phyloP scores from a whole-genome alignment of 2,888 invertebrate genomes.

The Athalia cordata region DNA sequence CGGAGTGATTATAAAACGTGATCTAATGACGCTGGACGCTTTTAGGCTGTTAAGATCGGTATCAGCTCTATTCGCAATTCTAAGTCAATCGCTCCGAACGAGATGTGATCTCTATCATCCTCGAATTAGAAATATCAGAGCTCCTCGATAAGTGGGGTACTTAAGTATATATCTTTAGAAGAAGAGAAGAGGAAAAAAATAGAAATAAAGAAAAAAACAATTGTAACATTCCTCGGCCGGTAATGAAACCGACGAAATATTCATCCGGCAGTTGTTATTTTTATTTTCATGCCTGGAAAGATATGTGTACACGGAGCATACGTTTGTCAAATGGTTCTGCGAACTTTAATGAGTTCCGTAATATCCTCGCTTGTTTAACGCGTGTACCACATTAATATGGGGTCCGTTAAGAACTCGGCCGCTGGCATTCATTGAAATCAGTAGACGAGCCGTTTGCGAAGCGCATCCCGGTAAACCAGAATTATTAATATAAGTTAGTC shows the following conservation, averaged over 20 bases:
- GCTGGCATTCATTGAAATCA: constrained; percentile 33
- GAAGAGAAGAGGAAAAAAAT: not conserved
- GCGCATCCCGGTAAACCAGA: constrained; percentile 28
- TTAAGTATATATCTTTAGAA: not conserved
- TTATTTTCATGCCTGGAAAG: too few relatives aligned
- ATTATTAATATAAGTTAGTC: constrained; percentile 40
- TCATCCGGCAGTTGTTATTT: not conserved
- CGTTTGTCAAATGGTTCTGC: constrained; percentile 23
- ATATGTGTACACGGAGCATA: not conserved
- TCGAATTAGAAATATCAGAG: constrained; percentile 18
- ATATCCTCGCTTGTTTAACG: constrained; percentile 15
- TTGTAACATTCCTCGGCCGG: not conserved
- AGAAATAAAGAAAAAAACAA: too few relatives aligned
- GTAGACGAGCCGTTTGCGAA: constrained; percentile 30
- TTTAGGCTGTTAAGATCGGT: constrained; percentile 27
- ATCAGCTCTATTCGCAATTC: constrained; percentile 19
- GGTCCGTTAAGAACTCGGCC: not conserved
- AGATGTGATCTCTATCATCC: constrained; percentile 11
- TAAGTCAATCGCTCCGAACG: not conserved
- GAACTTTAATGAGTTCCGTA: constrained; percentile 24
- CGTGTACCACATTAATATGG: constrained; percentile 34
- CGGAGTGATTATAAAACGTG: not conserved
- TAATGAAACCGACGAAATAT: not conserved
- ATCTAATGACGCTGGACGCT: constrained; percentile 21
- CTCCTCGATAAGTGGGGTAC: not conserved